These are phyloP conservation scores for Orchestes rusci DNA, from an alignment of 2,888 invertebrate genomes.

Conservation along the genomic window DNA sequence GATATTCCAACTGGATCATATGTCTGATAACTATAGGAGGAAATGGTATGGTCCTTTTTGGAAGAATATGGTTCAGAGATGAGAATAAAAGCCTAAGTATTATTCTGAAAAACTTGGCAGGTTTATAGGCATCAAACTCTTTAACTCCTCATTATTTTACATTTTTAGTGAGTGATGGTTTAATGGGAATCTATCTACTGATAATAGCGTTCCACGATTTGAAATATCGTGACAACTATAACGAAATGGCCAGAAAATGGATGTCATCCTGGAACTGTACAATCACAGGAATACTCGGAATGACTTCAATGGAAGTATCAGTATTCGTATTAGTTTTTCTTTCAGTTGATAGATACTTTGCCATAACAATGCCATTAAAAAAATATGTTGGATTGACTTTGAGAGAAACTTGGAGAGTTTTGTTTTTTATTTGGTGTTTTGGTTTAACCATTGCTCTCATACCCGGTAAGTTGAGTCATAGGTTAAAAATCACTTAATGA, in stretches of 20 bases:
- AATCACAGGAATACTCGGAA: constrained; percentile 54
- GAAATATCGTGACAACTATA: constrained; percentile 52
- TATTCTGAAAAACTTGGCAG: constrained; percentile 58
- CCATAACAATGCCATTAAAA: constrained; percentile 55
- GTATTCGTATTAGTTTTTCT: constrained; percentile 62
- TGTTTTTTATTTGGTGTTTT: constrained; percentile 54
- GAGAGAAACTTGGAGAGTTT: constrained; percentile 47
- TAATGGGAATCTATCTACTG: constrained; percentile 62
- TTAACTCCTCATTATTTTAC: too few species aligned
- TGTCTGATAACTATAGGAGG: constrained; percentile 53
- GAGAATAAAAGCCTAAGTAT: constrained; percentile 57
- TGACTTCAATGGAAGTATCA: constrained; percentile 62
- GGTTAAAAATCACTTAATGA: too few species aligned
- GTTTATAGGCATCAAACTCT: too few species aligned
- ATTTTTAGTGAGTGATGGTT: constrained; percentile 53
- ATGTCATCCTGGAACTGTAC: constrained; percentile 60
- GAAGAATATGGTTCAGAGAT: constrained; percentile 52
- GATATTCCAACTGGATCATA: constrained; percentile 57
- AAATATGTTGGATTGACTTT: constrained; percentile 49
- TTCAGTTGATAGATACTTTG: constrained; percentile 60
- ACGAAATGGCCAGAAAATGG: constrained; percentile 54
- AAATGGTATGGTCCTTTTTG: constrained; percentile 57
- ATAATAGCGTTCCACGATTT: constrained; percentile 55
- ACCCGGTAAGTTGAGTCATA: constrained; percentile 44
- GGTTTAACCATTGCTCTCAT: constrained; percentile 55